Evolutionary conservation across 2,888 invertebrate genomes (phyloP).

Genomic region (Epicampocera succincta): DNA sequence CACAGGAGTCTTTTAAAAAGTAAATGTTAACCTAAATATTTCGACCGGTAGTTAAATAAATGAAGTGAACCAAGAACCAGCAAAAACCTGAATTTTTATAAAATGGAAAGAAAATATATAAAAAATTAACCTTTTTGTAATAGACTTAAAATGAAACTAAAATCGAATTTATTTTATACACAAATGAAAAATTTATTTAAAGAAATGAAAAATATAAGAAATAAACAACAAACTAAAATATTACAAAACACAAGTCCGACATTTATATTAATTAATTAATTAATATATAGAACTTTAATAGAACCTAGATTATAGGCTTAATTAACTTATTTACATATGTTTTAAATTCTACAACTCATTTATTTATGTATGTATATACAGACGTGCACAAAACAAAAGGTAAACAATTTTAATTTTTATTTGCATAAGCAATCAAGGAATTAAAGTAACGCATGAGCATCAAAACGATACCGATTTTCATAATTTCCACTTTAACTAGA

Average conservation of each 20-base stretch:
- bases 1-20: background rate
- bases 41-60: background rate
- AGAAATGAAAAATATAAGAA: slow-evolving; percentile 25
- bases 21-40: background rate
- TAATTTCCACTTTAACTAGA: too few species aligned
- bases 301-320: slow-evolving; percentile 32
- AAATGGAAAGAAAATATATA: slow-evolving; percentile 23
- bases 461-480: too few species aligned
- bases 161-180: slow-evolving; percentile 76
- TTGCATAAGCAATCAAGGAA: too few species aligned
- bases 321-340: slow-evolving; percentile 37
- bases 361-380: slow-evolving; percentile 9
- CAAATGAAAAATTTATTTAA: slow-evolving; percentile 60
- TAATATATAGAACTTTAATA: slow-evolving; percentile 45
- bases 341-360: slow-evolving; percentile 6
- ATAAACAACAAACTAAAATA: slow-evolving; percentile 23
- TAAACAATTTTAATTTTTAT: too few species aligned
- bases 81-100: slow-evolving; percentile 25
- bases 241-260: slow-evolving; percentile 33
- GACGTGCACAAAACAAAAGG: slow-evolving; percentile 5
- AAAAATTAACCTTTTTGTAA: slow-evolving; percentile 50
- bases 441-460: too few species aligned
- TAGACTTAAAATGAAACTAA: slow-evolving; percentile 70
- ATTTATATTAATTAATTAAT: slow-evolving; percentile 35
- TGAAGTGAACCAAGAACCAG: background rate